Evolutionary conservation across 2,797 vertebrate species (phyloP), one percentile per base, ranked within the genome.

Genomic region (Ataeniobius toweri): DNA sequence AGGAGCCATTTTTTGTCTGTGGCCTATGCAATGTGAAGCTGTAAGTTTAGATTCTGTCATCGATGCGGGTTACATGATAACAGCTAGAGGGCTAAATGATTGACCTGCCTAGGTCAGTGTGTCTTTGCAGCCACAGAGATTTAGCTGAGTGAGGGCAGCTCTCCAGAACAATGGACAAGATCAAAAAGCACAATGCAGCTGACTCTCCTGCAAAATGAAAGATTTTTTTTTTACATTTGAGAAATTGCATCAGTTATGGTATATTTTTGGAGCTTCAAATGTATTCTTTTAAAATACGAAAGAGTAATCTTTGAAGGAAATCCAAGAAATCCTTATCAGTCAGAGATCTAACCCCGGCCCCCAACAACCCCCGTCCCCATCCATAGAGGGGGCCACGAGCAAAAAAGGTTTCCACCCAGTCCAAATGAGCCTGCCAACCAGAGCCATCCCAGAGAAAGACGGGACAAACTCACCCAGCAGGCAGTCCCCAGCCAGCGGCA

Each of bases 111-210:
- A 68, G 80, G 82, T 88, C 83, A 68, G 61, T 5, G 59, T 76
- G 86, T 80, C 85, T 81, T 87, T 84, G 79, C 72, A 71, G 80
- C 75, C 77, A 65, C 55, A 74, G n/a, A 65, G 31, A 51, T 74
- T 71, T 41, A 82, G 65, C 31, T 50, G 39, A 79, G 76, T 12
- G 26, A 51, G 39, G 31, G 22, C 31, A 50, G 55, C 56, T 80
- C 83, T 80, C 77, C 31, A 20, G 75, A 83, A 82, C 22, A 87
- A 39, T 39, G 71, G 24, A 76, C 63, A 69, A 67, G 56, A 74
- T 73, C 26, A 61, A 31, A 73, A 80, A 51, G 41, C 36, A 71
- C 71, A 81, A 74, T 58, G 59, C 5, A 20, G 55, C 28, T 1
- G 20, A 71, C 48, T 6, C 13, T 55, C 10, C 36, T 58, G 46